Evolutionary conservation across 2,888 invertebrate species (phyloP).

Genomic region (Miltochrista miniata): DNA sequence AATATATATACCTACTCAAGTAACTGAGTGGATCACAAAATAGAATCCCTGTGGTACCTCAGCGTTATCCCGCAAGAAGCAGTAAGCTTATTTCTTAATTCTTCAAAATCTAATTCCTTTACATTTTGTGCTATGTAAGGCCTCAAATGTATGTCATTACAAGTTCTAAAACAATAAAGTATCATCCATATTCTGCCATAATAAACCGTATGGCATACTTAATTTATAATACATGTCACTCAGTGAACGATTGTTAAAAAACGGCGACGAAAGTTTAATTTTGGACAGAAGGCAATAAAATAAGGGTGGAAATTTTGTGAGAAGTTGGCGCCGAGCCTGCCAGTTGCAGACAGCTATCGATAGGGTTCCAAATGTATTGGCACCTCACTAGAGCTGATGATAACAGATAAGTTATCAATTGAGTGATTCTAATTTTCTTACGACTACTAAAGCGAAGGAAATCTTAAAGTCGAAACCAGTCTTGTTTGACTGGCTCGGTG

Average conservation of each 20-base stretch:
- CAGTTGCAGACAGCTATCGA: slow-evolving; percentile 81
- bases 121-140: no score
- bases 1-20: no score
- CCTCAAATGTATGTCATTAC: no score
- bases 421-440: no score
- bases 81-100: no score
- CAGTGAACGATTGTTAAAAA: slow-evolving; percentile 62
- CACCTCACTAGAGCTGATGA: slow-evolving; percentile 52
- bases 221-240: slow-evolving; percentile 54
- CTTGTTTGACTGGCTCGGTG: no score
- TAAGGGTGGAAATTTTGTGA: slow-evolving; percentile 77
- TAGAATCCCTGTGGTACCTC: no score
- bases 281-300: slow-evolving; percentile 80
- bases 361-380: slow-evolving; percentile 63
- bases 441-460: no score
- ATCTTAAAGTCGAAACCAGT: no score
- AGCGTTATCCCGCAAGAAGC: no score
- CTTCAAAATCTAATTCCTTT: no score
- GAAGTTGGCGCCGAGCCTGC: slow-evolving; percentile 76
- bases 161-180: neutral
- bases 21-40: no score
- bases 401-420: slow-evolving; percentile 7
- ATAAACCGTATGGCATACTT: slow-evolving; percentile 38
- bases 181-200: neutral
- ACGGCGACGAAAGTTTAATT: slow-evolving; percentile 72